Evolutionary conservation across 2,888 invertebrate genomes (phyloP).

Genomic region (Ochropleura leucogaster): DNA sequence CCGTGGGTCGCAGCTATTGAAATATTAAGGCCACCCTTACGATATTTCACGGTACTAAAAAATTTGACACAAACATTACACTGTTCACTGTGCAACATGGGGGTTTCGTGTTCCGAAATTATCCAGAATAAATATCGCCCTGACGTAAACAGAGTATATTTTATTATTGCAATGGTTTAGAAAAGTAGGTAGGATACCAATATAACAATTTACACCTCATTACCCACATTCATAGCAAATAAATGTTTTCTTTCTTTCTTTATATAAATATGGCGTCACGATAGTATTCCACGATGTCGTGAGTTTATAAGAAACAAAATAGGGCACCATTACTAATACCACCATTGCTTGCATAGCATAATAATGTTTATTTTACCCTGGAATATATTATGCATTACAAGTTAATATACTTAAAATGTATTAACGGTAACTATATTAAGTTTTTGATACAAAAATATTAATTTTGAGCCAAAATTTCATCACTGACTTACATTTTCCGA

Average conservation of each 20-base stretch:
- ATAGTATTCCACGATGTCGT: background rate
- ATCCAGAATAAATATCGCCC: background rate
- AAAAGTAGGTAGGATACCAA: background rate
- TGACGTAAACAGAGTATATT: background rate
- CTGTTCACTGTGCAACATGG: too few species aligned
- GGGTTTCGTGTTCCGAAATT: background rate
- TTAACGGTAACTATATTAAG: background rate
- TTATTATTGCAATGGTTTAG: background rate
- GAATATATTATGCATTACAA: background rate
- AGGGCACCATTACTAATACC: background rate
- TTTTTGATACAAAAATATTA: conserved; percentile 25
- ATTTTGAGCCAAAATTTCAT: conserved; percentile 1
- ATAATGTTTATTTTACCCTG: background rate
- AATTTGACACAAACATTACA: background rate
- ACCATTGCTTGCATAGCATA: background rate
- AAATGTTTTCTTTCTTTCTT: background rate
- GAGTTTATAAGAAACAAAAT: background rate
- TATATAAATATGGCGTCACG: background rate
- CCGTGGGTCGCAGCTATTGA: too few species aligned
- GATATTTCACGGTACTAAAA: too few species aligned
- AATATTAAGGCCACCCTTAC: too few species aligned
- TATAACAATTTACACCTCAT: too few species aligned
- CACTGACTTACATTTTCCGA: background rate
- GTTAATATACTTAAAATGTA: background rate
- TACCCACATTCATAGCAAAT: too few species aligned